phyloP scores from a whole-genome alignment of 2,888 invertebrate genomes.

The Dinocampus coccinellae region DNA sequence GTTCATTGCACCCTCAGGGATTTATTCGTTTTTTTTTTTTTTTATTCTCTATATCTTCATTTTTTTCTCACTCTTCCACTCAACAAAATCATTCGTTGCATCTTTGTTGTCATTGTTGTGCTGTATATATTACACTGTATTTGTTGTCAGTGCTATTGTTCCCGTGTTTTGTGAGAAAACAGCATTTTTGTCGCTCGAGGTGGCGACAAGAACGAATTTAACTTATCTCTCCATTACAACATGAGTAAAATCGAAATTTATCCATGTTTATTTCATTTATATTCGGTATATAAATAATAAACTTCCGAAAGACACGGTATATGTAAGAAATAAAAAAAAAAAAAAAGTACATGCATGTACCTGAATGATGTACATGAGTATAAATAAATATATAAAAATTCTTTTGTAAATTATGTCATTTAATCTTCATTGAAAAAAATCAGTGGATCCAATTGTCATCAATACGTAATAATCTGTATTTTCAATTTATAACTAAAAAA shows the following conservation, averaged over 20 bases:
- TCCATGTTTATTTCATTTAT: constrained; percentile 5
- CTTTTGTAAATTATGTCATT: constrained; percentile 21
- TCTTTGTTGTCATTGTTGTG: constrained; percentile 20
- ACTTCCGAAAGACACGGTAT: not conserved
- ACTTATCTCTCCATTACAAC: constrained; percentile 66
- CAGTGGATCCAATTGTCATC: not conserved
- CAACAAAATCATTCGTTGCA: not conserved
- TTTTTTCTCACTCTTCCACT: not conserved
- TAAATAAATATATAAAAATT: not conserved
- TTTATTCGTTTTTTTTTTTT: not conserved
- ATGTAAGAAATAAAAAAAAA: not conserved
- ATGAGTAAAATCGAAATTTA: constrained; percentile 43
- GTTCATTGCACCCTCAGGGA: constrained; percentile 17
- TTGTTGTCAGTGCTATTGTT: constrained; percentile 60
- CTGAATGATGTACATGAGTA: not conserved
- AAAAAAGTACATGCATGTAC: not conserved
- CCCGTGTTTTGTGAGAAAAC: constrained; percentile 68
- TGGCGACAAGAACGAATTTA: constrained; percentile 67
- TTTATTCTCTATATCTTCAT: not conserved
- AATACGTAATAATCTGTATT: not conserved
- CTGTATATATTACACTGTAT: constrained; percentile 17
- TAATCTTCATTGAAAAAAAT: constrained; percentile 3
- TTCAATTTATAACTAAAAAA: too few species aligned
- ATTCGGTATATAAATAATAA: constrained; percentile 6
- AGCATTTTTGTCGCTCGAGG: constrained; percentile 69